phyloP scores from a whole-genome alignment of 2,797 vertebrate genomes.

The Macroramphosus scolopax region DNA sequence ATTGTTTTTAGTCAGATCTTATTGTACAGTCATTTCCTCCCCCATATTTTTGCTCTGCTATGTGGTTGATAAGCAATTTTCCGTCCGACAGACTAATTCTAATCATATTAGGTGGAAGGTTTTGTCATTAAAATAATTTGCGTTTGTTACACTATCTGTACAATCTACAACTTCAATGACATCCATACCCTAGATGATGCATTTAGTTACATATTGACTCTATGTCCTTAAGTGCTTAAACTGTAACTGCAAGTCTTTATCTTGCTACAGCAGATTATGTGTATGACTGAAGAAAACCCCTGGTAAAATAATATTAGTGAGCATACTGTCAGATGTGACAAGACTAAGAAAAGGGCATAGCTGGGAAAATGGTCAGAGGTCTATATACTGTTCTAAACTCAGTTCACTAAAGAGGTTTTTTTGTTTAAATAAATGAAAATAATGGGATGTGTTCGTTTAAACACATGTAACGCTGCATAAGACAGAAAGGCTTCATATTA shows the following conservation, averaged over 20 bases:
- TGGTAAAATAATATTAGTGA: slow-evolving; percentile 19
- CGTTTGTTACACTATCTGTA: too few relatives aligned
- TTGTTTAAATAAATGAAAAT: neutral
- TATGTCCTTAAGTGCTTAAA: slow-evolving; percentile 14
- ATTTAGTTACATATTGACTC: slow-evolving; percentile 16
- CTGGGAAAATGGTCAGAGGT: slow-evolving; percentile 17
- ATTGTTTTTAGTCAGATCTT: slow-evolving; percentile 26
- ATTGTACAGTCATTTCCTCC: slow-evolving; percentile 27
- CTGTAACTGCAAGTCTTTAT: slow-evolving; percentile 10
- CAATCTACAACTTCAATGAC: slow-evolving; percentile 26
- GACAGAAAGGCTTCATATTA: slow-evolving; percentile 56
- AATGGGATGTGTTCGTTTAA: slow-evolving; percentile 19
- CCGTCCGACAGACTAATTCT: slow-evolving; percentile 19
- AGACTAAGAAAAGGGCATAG: neutral
- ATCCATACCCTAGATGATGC: slow-evolving; percentile 2
- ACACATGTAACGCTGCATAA: slow-evolving; percentile 36
- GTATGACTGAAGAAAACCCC: slow-evolving; percentile 20
- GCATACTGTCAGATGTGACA: slow-evolving; percentile 35
- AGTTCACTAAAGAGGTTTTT: slow-evolving; percentile 1
- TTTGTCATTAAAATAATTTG: slow-evolving; percentile 9
- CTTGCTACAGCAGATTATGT: slow-evolving; percentile 17
- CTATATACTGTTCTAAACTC: slow-evolving; percentile 1
- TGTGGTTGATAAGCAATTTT: slow-evolving; percentile 32
- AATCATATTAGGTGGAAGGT: slow-evolving; percentile 5
- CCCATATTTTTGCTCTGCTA: slow-evolving; percentile 26